Base-by-base conservation (phyloP, 1,140 invertebrate species). In the Bombus difficillimus region DNA sequence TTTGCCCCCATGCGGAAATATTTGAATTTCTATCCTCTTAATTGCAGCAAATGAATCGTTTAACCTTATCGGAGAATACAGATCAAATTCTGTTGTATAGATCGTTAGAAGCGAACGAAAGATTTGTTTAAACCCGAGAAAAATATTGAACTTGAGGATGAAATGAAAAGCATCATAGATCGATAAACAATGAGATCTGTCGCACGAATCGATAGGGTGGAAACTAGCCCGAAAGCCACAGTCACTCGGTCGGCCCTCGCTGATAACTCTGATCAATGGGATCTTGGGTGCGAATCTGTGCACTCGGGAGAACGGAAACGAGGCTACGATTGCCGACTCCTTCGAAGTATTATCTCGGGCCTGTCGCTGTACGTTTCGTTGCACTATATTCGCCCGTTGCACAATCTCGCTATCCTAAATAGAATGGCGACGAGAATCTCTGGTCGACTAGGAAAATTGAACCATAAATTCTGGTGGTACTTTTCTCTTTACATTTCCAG, bases 211-310 rank as follows among this genome's bases (percentile, higher is more conserved):
- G 32, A 62, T 81, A n/a, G 62, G 39, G 72, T 69, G 53, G 57
- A 68, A 59, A 79, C 28, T 32, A 39, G n/a, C 9, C 28, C n/a
- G 80, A 62, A 75, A 41, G 37, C 2, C 81, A 18, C 18, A 84
- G 66, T 84, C 66, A 72, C 25, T 39, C 37, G 47, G 47, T 77
- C 66, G 34, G 4, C 32, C 37, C 22, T 22, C 8, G 9, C 47
- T 34, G 62, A 84, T 84, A 78, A 84, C 75, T 28, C 47, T 71
- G 75, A 84, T 84, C 82, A 78, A 84, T 71, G 83, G 53, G 68
- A 59, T 84, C 64, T 62, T 43, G 22, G 22, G n/a, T 1, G 62
- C 13, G 57, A 71, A 81, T 81, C 68, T 62, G 69, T 57, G 37
- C n/a, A 66, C 22, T 57, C 78, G 32, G 22, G 39, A 41, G 28